Evolutionary conservation across 1,140 invertebrate species (phyloP).

Genomic region (Drosophila arawakana): DNA sequence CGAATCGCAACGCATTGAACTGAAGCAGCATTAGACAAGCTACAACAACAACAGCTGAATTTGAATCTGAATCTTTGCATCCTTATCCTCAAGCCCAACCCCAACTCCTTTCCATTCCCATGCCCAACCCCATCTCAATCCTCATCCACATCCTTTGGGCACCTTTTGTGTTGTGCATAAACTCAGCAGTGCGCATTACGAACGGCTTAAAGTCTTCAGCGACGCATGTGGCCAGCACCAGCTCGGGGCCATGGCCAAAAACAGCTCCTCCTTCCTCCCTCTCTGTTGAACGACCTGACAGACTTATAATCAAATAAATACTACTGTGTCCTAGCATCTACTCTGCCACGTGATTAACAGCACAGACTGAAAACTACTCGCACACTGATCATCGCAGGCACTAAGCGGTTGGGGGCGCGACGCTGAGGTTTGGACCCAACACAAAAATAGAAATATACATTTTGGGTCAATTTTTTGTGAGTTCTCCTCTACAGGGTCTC

Average conservation of each 20-base stretch:
- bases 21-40: slow-evolving; percentile 9
- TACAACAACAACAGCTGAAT: slow-evolving; percentile 8
- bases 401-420: too few relatives aligned
- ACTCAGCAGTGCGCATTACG: slow-evolving; percentile 68
- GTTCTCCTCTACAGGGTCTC: too few relatives aligned
- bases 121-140: slow-evolving; percentile 1
- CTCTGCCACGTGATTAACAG: slow-evolving; percentile 65
- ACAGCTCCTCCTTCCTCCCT: not conserved
- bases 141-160: slow-evolving; percentile 45
- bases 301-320: slow-evolving; percentile 76
- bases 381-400: too few relatives aligned
- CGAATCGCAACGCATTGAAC: slow-evolving; percentile 24
- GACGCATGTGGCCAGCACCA: slow-evolving; percentile 48
- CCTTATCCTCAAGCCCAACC: not conserved
- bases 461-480: too few relatives aligned
- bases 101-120: not conserved
- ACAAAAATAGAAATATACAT: too few relatives aligned
- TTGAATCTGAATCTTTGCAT: not conserved
- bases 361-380: slow-evolving; percentile 28
- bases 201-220: slow-evolving; percentile 78
- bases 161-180: slow-evolving; percentile 71
- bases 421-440: too few relatives aligned
- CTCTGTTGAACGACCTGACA: slow-evolving; percentile 2
- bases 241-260: slow-evolving; percentile 19
- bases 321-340: not conserved